Evolutionary conservation across 2,888 invertebrate species (phyloP).

Genomic region (Hydraecia micacea): DNA sequence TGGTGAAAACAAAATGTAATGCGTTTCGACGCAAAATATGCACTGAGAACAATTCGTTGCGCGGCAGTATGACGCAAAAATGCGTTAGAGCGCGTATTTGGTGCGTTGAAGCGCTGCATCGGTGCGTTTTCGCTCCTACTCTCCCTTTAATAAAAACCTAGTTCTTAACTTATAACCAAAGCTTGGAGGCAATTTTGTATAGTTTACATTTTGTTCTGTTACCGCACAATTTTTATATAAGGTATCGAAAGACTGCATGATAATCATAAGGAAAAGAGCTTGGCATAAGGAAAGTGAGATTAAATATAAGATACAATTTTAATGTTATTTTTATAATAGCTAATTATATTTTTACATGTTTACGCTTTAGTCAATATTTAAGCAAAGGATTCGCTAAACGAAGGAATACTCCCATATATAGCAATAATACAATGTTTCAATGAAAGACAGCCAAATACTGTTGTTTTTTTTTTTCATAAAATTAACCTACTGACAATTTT

Average conservation of each 20-base stretch:
- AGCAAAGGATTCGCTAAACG: conserved; percentile 28
- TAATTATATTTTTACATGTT: conserved; percentile 64
- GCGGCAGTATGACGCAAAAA: neutral
- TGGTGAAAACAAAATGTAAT: neutral
- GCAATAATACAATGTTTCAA: neutral
- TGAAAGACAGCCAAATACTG: neutral
- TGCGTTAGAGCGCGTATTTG: neutral
- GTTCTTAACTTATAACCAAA: conserved; percentile 27
- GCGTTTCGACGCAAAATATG: neutral
- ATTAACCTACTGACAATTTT: neutral
- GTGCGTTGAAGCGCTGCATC: neutral
- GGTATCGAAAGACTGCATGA: conserved; percentile 73
- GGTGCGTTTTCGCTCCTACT: neutral
- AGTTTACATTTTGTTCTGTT: conserved; percentile 42
- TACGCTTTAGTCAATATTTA: conserved; percentile 48
- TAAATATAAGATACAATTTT: conserved; percentile 74
- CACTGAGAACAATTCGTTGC: neutral
- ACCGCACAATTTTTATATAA: conserved; percentile 53
- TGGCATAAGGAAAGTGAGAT: conserved; percentile 80
- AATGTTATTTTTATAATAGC: conserved; percentile 67
- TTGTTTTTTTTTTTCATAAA: neutral
- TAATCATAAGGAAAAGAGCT: conserved; percentile 70
- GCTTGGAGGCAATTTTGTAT: conserved; percentile 59
- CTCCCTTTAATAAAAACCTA: conserved; percentile 1
- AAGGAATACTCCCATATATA: neutral